Base-by-base conservation (phyloP, 1,140 invertebrate genomes). In the Dryas iulia region DNA sequence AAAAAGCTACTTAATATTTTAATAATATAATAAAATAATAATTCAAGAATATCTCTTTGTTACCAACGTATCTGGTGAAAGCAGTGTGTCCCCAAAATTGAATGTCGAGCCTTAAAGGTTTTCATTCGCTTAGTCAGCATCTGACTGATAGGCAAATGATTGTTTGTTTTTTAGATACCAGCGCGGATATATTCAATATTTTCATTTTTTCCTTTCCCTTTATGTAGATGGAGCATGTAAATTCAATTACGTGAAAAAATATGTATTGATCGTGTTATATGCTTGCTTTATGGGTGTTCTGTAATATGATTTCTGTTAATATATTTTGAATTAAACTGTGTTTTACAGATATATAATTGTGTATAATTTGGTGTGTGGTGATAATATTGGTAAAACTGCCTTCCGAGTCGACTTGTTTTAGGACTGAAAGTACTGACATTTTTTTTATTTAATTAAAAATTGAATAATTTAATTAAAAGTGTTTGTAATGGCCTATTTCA, bases 111-210 rank as follows among this genome's bases (percentile, higher is more conserved):
- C 6, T 39, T 39, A 39, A 39, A 39, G 35, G 35, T 39, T 39
- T 39, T 52, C 25, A 52, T 52, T 61, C 39, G 25, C 59, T 53
- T 53, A 61, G 25, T 61, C 59, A 25, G 47, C 39, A 53, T 61
- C 12, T 61, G 25, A 61, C 25, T 30, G 25, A 11, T 53, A 21
- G 59, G 39, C 12, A 52, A 61, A 18, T 23, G 59, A 53, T 61
- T 30, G 39, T 61, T 47, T 61, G 39, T 52, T 47, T 47, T 39
- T 47, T 21, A 24, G 24, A 61, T 61, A 47, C 33, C 59, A 25
- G 23, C 18, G 11, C 33, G 14, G 24, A 24, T 60, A 59, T 59
- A 39, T 47, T 60, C 33, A 39, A 39, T 47, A 47, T 47, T 47
- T 47, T 5, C 14, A 18, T 21, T 18, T 47, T n/a, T 21, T 47